Evolutionary conservation across 2,113 vertebrate genomes (phyloP), one percentile per base, ranked within the genome.

Genomic region (Xyliphius kryptos): DNA sequence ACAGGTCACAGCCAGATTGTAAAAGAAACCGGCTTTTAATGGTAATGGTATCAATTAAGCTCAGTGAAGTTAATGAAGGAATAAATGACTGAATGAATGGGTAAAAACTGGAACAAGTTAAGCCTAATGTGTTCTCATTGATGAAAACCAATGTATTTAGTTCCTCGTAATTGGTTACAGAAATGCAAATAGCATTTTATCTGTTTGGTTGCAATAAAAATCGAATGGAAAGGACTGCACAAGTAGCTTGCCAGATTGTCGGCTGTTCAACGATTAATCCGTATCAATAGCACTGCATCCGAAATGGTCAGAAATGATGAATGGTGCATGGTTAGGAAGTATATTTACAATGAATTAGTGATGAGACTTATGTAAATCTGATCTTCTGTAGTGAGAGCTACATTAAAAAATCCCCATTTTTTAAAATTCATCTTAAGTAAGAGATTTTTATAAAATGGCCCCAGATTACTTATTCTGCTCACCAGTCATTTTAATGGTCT

Each of bases 71-170:
- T 59, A 32, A 51, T 36, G 21, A 52, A 52, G 21, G 56, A 59
- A 15, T 37, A 43, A 43, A 52, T 32, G 55, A n/a, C 48, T 36
- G 26, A 58, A 37, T 20, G 14, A 46, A 32, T 17, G 40, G 48
- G 50, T 67, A 13, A 20, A 32, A 59, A 50, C 5, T 41, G 12
- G 52, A 20, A 64, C 13, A 55, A n/a, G 12, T 32, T 44, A 15
- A 55, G 41, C 20, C 43, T 16, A 26, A 56, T 40, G 49, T 52
- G 49, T 43, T 46, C 5, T 21, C 44, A 17, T 5, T 37, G 11
- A 13, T 3, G 5, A n/a, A 22, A 38, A 40, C 14, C 41, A n/a
- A 36, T 44, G 37, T 17, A 21, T 59, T 64, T 41, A 12, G 20
- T 40, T 49, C 22, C 22, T 51, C 14, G 15, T 57, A 21, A 32